A percentile compares a stretch with the other conserved stretches of the same genome.
Conservation (phyloP, 1,140 invertebrate genomes). For the Liolophura sinensis region DNA sequence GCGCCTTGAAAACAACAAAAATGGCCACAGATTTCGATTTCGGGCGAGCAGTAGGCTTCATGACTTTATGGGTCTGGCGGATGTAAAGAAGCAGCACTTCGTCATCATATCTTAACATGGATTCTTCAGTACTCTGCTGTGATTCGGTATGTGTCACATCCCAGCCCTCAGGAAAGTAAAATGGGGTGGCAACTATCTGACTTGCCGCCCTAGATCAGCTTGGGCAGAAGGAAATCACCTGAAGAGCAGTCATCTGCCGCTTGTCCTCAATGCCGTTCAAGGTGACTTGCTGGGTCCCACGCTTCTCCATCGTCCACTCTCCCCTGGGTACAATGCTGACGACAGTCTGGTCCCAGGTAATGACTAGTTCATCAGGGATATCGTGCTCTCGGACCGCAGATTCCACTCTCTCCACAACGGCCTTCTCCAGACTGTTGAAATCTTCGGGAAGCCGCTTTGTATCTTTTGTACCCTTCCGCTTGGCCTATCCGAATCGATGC, state of each 20-base stretch:
- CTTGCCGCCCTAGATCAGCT: constrained; percentile 23
- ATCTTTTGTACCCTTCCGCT: constrained; percentile 2
- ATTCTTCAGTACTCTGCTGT: constrained; percentile 17
- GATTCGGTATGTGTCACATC: constrained; percentile 19
- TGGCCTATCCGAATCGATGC: constrained; percentile 1
- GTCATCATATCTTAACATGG: constrained; percentile 14
- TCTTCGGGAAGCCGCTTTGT: neutral
- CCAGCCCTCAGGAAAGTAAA: constrained; percentile 20
- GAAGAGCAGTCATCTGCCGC: constrained; percentile 4
- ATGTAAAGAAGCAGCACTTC: no score
- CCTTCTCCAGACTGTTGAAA: neutral
- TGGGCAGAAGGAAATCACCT: neutral
- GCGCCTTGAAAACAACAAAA: constrained; percentile 23
- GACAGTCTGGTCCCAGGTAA: constrained; percentile 14
- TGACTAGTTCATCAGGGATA: constrained; percentile 7
- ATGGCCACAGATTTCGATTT: constrained; percentile 16
- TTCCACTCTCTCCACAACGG: neutral
- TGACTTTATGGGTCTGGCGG: no score
- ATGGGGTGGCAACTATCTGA: constrained; percentile 19
- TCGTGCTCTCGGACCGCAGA: no score
- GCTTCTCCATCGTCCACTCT: constrained; percentile 13
- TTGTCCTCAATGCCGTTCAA: constrained; percentile 13
- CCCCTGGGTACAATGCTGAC: constrained; percentile 9
- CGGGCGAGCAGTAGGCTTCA: no score
- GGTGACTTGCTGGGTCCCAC: constrained; percentile 5